A percentile compares a stretch with the other conserved stretches of the same genome.
phyloP scores from a whole-genome alignment of 2,113 vertebrate genomes.

The Tricholaema leucomelas region DNA sequence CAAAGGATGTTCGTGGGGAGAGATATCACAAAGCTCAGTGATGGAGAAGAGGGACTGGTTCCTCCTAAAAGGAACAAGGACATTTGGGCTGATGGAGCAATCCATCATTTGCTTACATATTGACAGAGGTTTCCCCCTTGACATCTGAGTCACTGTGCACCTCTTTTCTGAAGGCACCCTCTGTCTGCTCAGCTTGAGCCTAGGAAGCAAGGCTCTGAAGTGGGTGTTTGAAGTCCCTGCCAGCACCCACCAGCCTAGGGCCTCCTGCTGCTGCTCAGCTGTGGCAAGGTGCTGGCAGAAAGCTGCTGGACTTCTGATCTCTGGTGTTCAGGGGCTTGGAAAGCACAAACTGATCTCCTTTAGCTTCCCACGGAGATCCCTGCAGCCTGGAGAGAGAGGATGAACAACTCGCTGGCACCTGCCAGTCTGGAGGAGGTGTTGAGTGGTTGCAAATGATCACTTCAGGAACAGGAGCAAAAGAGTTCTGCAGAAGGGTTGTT shows the following conservation, averaged over 20 bases:
- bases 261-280: background rate
- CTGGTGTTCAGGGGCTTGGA: rapidly evolving
- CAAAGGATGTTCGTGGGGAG: background rate
- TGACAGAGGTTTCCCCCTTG: background rate
- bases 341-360: background rate
- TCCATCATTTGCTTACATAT: conserved; percentile 42
- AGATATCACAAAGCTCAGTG: background rate
- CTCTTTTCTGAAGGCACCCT: background rate
- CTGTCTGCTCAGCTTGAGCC: background rate
- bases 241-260: background rate
- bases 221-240: background rate
- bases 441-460: background rate
- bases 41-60: conserved; percentile 41
- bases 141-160: background rate
- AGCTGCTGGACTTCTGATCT: background rate
- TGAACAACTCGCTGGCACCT: background rate
- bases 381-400: background rate
- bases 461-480: background rate
- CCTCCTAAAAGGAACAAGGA: background rate
- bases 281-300: background rate
- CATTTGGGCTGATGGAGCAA: conserved; percentile 32
- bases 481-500: background rate
- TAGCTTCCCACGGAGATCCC: background rate
- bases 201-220: background rate
- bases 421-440: background rate